Evolutionary conservation across 2,797 vertebrate species (phyloP).

Genomic region (Acipenser oxyrinchus): DNA sequence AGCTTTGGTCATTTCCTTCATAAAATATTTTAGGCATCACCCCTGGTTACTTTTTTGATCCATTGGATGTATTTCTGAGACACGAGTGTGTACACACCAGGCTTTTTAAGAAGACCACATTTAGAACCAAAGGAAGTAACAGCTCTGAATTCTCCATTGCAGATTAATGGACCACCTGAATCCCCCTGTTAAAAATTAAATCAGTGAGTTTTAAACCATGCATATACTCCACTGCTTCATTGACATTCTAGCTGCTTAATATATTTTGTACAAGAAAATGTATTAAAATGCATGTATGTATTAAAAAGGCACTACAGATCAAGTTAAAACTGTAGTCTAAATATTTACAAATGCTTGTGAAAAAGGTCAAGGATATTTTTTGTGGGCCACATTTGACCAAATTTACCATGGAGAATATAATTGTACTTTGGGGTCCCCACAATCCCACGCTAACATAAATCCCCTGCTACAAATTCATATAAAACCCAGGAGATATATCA

Average conservation of each 20-base stretch:
- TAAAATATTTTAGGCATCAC: too few relatives aligned
- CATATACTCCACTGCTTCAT: too few relatives aligned
- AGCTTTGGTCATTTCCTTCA: too few relatives aligned
- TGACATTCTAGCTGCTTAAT: too few relatives aligned
- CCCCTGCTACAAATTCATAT: too few relatives aligned
- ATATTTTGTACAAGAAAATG: too few relatives aligned
- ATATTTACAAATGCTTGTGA: background rate
- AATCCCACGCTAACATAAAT: too few relatives aligned
- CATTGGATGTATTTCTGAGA: constrained; percentile 14
- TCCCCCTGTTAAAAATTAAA: constrained; percentile 41
- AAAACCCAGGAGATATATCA: too few relatives aligned
- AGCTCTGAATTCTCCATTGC: constrained; percentile 16
- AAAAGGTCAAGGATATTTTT: background rate
- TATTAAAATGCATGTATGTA: background rate
- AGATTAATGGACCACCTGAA: constrained; percentile 52
- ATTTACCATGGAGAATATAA: too few relatives aligned
- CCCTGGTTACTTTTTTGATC: constrained; percentile 14
- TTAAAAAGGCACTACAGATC: background rate
- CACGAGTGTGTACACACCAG: constrained; percentile 21
- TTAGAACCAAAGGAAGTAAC: constrained; percentile 13
- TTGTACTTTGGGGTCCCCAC: too few relatives aligned
- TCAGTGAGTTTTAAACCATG: background rate
- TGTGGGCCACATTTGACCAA: too few relatives aligned
- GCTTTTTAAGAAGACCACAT: constrained; percentile 19
- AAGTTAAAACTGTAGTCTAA: background rate